phyloP scores from a whole-genome alignment of 2,888 invertebrate genomes.

The Xanthia icteritia region DNA sequence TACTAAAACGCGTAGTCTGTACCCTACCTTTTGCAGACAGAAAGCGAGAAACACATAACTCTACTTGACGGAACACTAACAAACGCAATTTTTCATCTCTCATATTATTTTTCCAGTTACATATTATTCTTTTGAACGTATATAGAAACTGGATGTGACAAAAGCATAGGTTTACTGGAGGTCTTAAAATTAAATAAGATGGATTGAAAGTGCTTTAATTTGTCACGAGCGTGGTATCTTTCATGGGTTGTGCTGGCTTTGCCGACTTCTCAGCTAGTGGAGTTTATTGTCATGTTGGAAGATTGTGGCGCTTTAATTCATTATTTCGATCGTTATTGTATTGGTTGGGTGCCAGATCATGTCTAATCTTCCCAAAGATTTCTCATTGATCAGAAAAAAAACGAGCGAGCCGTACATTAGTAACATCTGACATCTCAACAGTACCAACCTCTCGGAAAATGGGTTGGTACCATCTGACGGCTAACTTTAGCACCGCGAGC shows the following conservation, averaged over 20 bases:
- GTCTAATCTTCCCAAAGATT: not conserved
- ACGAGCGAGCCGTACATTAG: no score
- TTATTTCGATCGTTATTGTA: not conserved
- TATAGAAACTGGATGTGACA: constrained; percentile 27
- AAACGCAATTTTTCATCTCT: constrained; percentile 74
- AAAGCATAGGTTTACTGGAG: constrained; percentile 12
- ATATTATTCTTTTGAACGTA: constrained; percentile 51
- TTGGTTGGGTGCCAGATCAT: not conserved
- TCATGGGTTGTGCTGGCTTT: not conserved
- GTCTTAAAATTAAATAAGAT: constrained; percentile 35
- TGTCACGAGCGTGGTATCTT: not conserved
- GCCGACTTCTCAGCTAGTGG: no score
- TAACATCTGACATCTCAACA: no score
- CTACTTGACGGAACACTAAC: constrained; percentile 69
- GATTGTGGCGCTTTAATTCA: not conserved
- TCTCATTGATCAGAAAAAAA: not conserved
- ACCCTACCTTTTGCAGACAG: constrained; percentile 10
- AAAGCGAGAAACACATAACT: constrained; percentile 61
- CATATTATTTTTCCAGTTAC: constrained; percentile 71
- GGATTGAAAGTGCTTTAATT: constrained; percentile 45
- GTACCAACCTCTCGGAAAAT: no score
- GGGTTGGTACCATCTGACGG: no score
- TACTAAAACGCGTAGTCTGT: constrained; percentile 19
- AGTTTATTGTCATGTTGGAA: not conserved
- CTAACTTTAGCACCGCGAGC: no score